Evolutionary conservation across 2,888 invertebrate species (phyloP), one percentile per base, ranked within the genome.

Genomic region (Trachelus tabidus): DNA sequence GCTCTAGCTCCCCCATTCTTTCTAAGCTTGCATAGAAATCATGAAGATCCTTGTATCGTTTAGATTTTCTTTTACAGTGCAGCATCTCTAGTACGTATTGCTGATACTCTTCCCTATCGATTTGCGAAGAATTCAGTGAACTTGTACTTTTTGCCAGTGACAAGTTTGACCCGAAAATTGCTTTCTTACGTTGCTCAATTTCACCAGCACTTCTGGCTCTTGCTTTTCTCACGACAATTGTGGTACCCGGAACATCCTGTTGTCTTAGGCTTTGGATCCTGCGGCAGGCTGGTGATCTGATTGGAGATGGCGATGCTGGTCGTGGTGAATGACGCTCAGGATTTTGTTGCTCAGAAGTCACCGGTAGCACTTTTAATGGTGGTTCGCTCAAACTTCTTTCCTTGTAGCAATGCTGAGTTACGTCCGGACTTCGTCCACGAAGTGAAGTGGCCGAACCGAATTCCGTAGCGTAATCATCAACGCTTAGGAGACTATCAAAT

Each of bases 11-110:
- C 0, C 96, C 96, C 75, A 98, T 95, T 85, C 97, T 94, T 91
- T 98, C 98, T 80, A 98, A 93, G 83, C 96, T 96, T 56, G 95
- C 93, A 89, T 98, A 98, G 90, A 98, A 97, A 78, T 95, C 94
- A 88, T 96, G 96, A 1, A 98, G 92, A 85, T 97, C 97, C 75
- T 95, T 94, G 91, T 98, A 98, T 80, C 96, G 94, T 79, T 96
- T 96, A 0, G 96, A 96, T 90, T 95, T 95, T 76, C 93, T 93
- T 83, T 94, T 94, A 3, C 95, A 93, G 78, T 94, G 94, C 85
- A 94, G 91, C 86, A 95, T 92, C 83, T 95, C 95, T 40, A 93
- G 91, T 73, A 96, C 92, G 85, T 96, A 96, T 81, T 94, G 94
- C 82, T 94, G 94, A 87, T 95, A 95, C 81, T 95, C 95, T 33